Evolutionary conservation across 2,888 invertebrate genomes (phyloP).

Genomic region (Brachyopa scutellaris): DNA sequence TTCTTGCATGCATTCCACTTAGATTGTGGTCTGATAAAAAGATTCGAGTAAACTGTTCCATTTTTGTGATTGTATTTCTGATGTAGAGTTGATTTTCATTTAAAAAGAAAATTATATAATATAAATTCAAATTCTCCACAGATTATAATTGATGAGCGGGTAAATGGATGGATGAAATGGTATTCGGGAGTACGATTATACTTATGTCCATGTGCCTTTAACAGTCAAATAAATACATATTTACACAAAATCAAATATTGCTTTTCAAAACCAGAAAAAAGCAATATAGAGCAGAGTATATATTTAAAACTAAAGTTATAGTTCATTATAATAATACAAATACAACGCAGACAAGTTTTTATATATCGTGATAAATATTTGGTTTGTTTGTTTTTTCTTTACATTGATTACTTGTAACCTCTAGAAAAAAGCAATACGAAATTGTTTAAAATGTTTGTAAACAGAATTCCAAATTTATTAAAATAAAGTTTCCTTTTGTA

Average conservation of each 20-base stretch:
- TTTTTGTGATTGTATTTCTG: not conserved
- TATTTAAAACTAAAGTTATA: too few relatives aligned
- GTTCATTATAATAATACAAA: too few relatives aligned
- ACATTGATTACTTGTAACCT: slow-evolving; percentile 9
- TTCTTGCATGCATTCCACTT: not conserved
- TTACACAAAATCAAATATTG: slow-evolving; percentile 31
- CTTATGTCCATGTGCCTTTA: slow-evolving; percentile 66
- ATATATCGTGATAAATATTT: not conserved
- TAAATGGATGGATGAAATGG: slow-evolving; percentile 59
- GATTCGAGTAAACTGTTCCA: too few relatives aligned
- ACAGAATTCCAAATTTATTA: slow-evolving; percentile 27
- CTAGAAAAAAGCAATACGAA: slow-evolving; percentile 15
- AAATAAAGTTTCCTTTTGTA: slow-evolving; percentile 68
- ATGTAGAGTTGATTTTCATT: slow-evolving; percentile 21
- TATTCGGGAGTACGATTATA: slow-evolving; percentile 37
- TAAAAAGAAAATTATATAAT: too few relatives aligned
- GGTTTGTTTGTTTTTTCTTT: slow-evolving; percentile 15
- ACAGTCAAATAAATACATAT: slow-evolving; percentile 24
- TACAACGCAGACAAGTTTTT: not conserved
- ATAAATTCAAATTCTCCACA: too few relatives aligned
- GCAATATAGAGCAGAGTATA: slow-evolving; percentile 8
- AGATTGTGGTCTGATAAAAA: too few relatives aligned
- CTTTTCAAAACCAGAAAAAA: slow-evolving; percentile 13
- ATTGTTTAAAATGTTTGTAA: not conserved
- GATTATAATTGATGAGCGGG: slow-evolving; percentile 15